A percentile compares a stretch with the other conserved stretches of the same genome.
Conservation (phyloP, 2,113 vertebrate genomes). For the Proteles cristata region DNA sequence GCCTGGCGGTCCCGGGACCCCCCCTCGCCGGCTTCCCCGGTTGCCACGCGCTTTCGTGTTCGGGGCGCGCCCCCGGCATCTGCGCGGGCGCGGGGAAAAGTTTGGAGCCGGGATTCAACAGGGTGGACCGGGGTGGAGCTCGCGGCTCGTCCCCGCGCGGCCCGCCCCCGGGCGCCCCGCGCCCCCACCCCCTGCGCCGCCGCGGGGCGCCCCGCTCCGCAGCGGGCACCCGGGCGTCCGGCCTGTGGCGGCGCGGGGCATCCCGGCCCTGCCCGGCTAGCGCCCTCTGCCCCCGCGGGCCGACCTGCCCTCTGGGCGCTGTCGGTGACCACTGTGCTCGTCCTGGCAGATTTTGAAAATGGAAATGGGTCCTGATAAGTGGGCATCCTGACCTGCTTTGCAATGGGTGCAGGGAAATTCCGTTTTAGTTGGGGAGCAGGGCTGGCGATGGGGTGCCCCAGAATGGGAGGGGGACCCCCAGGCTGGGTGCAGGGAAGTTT, state of each 20-base stretch:
- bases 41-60: not conserved
- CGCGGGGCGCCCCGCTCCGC: not conserved
- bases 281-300: not conserved
- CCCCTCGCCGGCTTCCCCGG: not conserved
- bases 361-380: not conserved
- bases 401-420: not conserved
- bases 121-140: conserved; percentile 12
- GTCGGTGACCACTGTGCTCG: not conserved
- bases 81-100: conserved; percentile 26
- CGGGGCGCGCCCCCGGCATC: not conserved
- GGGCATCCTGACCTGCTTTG: not conserved
- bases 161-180: not conserved
- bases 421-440: not conserved
- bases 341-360: not conserved
- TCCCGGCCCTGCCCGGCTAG: too few relatives aligned
- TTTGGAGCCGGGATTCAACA: conserved; percentile 59
- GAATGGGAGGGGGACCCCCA: not conserved
- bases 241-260: not conserved
- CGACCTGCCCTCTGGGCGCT: not conserved
- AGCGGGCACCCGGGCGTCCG: not conserved
- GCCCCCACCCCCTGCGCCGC: not conserved
- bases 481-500: not conserved
- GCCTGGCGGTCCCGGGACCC: not conserved
- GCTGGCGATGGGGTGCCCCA: not conserved
- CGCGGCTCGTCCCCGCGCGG: not conserved